Conservation (phyloP, 2,888 invertebrate genomes). For the Spilarctia lutea region DNA sequence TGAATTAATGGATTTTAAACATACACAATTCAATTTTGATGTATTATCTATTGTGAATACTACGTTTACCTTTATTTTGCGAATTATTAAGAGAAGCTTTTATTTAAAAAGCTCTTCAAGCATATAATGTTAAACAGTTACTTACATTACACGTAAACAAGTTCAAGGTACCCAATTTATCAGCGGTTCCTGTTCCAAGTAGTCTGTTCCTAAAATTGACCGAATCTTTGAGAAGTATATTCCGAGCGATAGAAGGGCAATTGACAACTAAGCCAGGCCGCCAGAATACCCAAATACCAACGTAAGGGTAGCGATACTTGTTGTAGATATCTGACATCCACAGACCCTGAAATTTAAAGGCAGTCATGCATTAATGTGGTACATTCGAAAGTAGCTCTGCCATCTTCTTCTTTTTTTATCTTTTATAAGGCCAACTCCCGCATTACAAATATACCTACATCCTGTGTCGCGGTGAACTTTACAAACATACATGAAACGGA, state of each 20-base stretch:
- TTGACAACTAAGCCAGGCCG: constrained; percentile 64
- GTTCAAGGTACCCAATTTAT: constrained; percentile 61
- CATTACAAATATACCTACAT: too few species aligned
- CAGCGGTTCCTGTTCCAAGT: constrained; percentile 53
- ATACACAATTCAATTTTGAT: too few species aligned
- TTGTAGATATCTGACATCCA: constrained; percentile 58
- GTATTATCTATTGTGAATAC: too few species aligned
- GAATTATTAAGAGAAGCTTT: too few species aligned
- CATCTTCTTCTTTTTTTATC: too few species aligned
- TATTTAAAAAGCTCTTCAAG: not conserved
- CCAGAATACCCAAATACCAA: constrained; percentile 71
- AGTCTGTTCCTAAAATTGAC: constrained; percentile 60
- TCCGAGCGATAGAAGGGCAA: constrained; percentile 57
- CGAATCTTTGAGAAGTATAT: constrained; percentile 62
- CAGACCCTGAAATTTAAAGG: constrained; percentile 37
- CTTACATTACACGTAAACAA: constrained; percentile 70
- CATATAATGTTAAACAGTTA: constrained; percentile 19
- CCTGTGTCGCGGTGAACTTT: too few species aligned
- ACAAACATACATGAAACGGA: too few species aligned
- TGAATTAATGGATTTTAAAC: too few species aligned
- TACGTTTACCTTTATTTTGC: too few species aligned
- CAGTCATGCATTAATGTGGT: not conserved
- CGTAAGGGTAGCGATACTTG: constrained; percentile 52
- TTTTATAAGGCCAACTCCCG: too few species aligned
- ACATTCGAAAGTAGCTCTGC: too few species aligned